phyloP scores from a whole-genome alignment of 2,888 invertebrate species.

The Oligia latruncula region DNA sequence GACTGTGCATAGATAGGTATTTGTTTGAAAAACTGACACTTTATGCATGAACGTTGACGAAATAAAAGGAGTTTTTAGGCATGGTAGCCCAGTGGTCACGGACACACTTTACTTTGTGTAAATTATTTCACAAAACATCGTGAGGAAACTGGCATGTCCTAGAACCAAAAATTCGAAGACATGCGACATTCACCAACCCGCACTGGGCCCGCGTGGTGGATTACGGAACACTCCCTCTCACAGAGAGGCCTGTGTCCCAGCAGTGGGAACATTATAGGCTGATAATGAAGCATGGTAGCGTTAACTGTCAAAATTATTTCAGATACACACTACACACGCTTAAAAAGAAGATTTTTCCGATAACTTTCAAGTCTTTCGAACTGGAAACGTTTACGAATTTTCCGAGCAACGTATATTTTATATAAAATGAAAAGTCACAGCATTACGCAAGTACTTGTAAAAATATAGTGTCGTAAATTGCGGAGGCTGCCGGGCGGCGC shows the following conservation, averaged over 20 bases:
- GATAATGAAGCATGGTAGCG: too few species aligned
- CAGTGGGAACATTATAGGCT: too few species aligned
- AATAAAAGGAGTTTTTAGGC: background rate
- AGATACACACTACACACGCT: background rate
- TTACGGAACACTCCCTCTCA: too few species aligned
- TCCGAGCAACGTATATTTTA: constrained; percentile 41
- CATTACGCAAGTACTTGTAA: constrained; percentile 64
- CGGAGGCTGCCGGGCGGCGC: constrained; percentile 51
- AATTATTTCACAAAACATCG: too few species aligned
- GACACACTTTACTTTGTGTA: too few species aligned
- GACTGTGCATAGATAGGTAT: background rate
- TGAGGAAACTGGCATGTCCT: too few species aligned
- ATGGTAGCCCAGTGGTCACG: too few species aligned
- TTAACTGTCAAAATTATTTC: background rate
- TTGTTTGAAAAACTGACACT: background rate
- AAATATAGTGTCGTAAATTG: constrained; percentile 74
- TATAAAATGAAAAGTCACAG: constrained; percentile 63
- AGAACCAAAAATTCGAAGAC: too few species aligned
- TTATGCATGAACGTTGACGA: background rate
- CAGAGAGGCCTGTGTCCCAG: too few species aligned
- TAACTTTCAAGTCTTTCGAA: constrained; percentile 30
- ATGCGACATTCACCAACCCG: too few species aligned
- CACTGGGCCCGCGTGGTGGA: too few species aligned
- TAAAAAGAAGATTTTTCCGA: constrained; percentile 8
- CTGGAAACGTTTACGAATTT: constrained; percentile 35